Base-by-base conservation (phyloP, 1,140 invertebrate genomes). In the Dendroctonus valens region DNA sequence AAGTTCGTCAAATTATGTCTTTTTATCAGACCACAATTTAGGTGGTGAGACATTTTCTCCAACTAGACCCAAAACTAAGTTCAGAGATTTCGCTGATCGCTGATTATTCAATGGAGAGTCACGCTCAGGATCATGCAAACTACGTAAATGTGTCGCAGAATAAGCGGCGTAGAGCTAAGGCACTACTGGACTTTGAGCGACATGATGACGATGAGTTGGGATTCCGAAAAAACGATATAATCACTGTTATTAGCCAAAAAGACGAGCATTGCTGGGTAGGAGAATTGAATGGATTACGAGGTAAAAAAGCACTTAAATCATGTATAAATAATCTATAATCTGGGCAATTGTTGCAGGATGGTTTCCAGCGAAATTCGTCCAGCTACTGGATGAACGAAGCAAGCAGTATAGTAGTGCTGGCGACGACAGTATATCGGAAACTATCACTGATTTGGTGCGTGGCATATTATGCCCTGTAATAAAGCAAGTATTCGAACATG, bases 201-300 rank as follows among this genome's bases (percentile, higher is more conserved):
- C 91, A 97, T 76, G 97, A 99, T 82, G 95, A 98, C 76, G 97
- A 99, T 83, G 98, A 99, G 81, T 81, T 99, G 37, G 97, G 97
- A 39, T 99, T 99, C 80, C 85, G 95, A 54, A 97, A 96, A 81
- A 98, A 98, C 85, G 96, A 99, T 81, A 94, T 99, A 12, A 98
- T 99, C 49, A 97, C 93, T 51, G 94, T 99, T 41, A 91, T 99
- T 38, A 97, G 93, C 75, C 94, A 96, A 76, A 95, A 96, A 78
- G 98, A 99, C 83, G 98, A 99, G 77, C 97, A 99, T 79, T 99
- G 98, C 79, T 99, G 98, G 98, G 90, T 99, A 68, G 98, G 98
- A 52, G 98, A 99, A 81, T 79, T 99, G 3, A 99, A 99, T 85
- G 97, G 97, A 3, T 79, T 98, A 41, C 83, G 94, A 78, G 97